phyloP scores from a whole-genome alignment of 2,113 vertebrate species.

The Hucho hucho region DNA sequence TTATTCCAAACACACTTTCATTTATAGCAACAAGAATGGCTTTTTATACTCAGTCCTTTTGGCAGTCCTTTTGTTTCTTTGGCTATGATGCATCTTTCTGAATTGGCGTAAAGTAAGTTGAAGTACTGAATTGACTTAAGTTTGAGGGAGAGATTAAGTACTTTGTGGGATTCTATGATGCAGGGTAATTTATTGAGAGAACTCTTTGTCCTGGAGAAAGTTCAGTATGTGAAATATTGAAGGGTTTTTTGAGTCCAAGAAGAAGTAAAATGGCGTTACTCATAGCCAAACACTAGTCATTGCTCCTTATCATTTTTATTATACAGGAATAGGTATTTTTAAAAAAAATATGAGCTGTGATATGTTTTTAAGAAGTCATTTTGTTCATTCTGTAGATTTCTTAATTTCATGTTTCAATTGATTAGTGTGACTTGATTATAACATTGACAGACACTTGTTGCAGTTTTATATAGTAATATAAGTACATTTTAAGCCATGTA shows the following conservation, averaged over 20 bases:
- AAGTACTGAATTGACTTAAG: not conserved
- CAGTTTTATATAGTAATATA: not conserved
- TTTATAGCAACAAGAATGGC: too few species aligned
- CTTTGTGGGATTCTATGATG: not conserved
- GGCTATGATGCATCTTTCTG: not conserved
- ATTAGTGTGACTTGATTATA: too few species aligned
- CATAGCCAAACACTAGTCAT: not conserved
- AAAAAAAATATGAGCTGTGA: not conserved
- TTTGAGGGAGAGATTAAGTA: not conserved
- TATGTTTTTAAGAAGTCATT: not conserved
- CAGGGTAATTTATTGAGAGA: not conserved
- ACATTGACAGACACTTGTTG: too few species aligned
- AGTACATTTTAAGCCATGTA: constrained; percentile 40
- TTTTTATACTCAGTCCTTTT: too few species aligned
- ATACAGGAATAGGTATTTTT: not conserved
- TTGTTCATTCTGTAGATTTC: not conserved
- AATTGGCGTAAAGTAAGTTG: not conserved
- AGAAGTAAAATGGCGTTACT: not conserved
- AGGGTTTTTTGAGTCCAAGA: not conserved
- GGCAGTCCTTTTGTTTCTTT: not conserved
- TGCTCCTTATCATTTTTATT: not conserved
- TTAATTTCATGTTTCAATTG: not conserved
- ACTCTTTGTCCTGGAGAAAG: not conserved
- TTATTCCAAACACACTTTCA: too few species aligned
- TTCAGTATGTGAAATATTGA: not conserved